Evolutionary conservation across 2,113 vertebrate species (phyloP), one percentile per base, ranked within the genome.

Genomic region (Uropsilus gracilis): DNA sequence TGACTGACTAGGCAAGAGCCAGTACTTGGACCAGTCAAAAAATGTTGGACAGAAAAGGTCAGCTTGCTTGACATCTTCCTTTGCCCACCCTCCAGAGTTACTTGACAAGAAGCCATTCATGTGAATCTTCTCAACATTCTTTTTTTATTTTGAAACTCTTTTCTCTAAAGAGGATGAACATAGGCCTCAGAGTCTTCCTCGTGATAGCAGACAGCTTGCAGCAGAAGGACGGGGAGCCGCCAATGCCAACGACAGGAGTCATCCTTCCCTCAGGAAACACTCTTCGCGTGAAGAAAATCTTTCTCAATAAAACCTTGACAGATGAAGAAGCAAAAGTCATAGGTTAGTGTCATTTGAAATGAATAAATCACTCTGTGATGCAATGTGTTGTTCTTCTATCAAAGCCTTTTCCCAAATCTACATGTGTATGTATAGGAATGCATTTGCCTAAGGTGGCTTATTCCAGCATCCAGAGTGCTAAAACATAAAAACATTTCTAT

Each of bases 301-400:
- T 99, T 96, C 99, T 99, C 76, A 99, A 99, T 98, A 99, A 99
- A 98, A 99, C 99, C 0, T 98, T 99, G 94, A 99, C 99, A 24
- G 99, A 99, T 92, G 99, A 99, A 98, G 99, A 99, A 97, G 99
- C 99, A 87, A 99, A 99, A 98, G 99, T 99, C 96, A 99, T 99
- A 98, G 99, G 99, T 99, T 68, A 61, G 98, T 97, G 75, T 6
- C 83, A 55, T 57, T 17, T 44, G 10, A 26, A 77, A 66, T 59
- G 32, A 64, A 42, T 53, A 10, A 12, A 50, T n/a, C 48, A 24
- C 71, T 81, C 61, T 63, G 50, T 73, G 50, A 82, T 78, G 10
- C 34, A 61, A n/a, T 50, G 75, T 76, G 18, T 37, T 88, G 10
- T 50, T 76, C 28, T 53, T 78, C 32, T 89, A 20, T 76, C 30